phyloP scores from a whole-genome alignment of 2,888 invertebrate species.

The Drosophila acutilabella region DNA sequence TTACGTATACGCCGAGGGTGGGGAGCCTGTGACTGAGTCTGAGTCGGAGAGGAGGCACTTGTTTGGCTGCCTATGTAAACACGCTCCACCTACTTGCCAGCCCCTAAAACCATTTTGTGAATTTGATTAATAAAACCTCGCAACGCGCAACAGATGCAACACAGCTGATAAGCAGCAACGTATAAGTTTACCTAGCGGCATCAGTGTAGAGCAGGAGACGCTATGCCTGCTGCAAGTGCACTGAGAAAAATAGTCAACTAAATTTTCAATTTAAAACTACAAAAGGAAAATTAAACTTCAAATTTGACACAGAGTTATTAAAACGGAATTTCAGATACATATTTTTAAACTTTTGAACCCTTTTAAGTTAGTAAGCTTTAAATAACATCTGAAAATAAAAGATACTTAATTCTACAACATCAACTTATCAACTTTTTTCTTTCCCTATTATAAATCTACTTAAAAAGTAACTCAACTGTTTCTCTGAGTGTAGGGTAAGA shows the following conservation, averaged over 20 bases:
- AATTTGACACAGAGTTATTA: no score
- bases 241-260: background rate
- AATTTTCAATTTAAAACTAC: no score
- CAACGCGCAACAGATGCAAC: constrained; percentile 77
- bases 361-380: no score
- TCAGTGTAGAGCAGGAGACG: background rate
- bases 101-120: constrained; percentile 79
- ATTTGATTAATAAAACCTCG: constrained; percentile 84
- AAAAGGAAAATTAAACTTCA: no score
- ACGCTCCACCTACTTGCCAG: constrained; percentile 78
- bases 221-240: background rate
- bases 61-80: constrained; percentile 72
- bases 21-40: background rate
- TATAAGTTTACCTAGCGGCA: constrained; percentile 44
- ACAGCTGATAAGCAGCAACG: constrained; percentile 70
- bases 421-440: no score
- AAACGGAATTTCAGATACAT: no score
- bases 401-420: no score
- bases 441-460: no score
- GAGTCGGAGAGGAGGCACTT: constrained; percentile 47
- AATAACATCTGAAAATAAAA: no score
- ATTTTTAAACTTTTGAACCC: no score
- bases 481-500: constrained; percentile 8
- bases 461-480: background rate
- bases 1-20: constrained; percentile 46